These are phyloP conservation scores for Actinostola sp. DNA, from an alignment of 92 coral and sea anemone genomes.

Conservation along the genomic window DNA sequence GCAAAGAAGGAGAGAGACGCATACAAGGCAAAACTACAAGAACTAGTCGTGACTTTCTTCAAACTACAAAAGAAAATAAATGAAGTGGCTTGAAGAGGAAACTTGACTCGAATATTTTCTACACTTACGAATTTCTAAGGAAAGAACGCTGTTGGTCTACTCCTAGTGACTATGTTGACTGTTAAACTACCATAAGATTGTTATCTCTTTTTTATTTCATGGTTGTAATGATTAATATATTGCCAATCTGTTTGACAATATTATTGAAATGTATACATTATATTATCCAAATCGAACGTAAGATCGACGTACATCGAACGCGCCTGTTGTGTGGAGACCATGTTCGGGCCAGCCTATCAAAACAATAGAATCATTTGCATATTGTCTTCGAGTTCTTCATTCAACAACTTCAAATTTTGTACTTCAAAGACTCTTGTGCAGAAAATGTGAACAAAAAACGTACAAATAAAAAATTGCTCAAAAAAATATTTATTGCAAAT, in stretches of 20 bases:
- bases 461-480: background rate
- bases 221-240: background rate
- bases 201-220: background rate
- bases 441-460: background rate
- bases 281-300: slow-evolving; percentile 21
- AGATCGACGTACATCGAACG: background rate
- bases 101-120: background rate
- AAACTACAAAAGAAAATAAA: background rate
- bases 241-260: background rate
- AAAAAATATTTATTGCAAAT: background rate
- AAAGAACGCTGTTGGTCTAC: background rate
- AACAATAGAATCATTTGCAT: slow-evolving; percentile 17
- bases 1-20: slow-evolving; percentile 50
- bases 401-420: background rate
- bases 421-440: background rate
- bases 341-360: slow-evolving; percentile 21
- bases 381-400: background rate
- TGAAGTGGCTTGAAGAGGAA: slow-evolving; percentile 8
- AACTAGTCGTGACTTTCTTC: slow-evolving; percentile 1
- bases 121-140: background rate
- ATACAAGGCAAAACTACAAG: slow-evolving; percentile 1
- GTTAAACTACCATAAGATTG: background rate
- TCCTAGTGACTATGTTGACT: background rate
- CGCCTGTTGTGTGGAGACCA: slow-evolving; percentile 2
- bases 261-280: background rate